Evolutionary conservation across 2,113 vertebrate genomes (phyloP).

Genomic region (Clupea harengus): DNA sequence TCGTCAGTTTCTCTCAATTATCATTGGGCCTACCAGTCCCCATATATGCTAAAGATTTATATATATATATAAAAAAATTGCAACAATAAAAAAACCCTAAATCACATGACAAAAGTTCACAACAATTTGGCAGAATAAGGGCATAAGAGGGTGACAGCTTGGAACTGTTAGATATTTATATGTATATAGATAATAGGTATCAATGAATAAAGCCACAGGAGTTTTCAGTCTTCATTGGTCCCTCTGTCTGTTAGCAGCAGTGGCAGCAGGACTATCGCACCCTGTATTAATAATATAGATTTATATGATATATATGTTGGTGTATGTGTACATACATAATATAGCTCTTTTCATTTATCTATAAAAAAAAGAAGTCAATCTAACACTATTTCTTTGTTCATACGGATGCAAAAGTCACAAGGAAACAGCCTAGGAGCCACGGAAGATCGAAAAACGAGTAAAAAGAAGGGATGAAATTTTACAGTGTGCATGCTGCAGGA

Average conservation of each 20-base stretch:
- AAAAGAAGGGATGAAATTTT: slow-evolving; percentile 41
- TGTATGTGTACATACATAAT: slow-evolving; percentile 66
- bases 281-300: slow-evolving; percentile 36
- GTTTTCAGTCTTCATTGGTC: slow-evolving; percentile 54
- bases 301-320: slow-evolving; percentile 50
- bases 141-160: slow-evolving; percentile 41
- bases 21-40: background rate
- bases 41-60: slow-evolving; percentile 55
- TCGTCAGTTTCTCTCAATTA: slow-evolving; percentile 12
- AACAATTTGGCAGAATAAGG: slow-evolving; percentile 65
- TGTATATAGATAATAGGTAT: slow-evolving; percentile 41
- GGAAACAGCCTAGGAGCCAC: slow-evolving; percentile 69
- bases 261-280: slow-evolving; percentile 63
- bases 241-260: slow-evolving; percentile 58
- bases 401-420: slow-evolving; percentile 64
- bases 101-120: slow-evolving; percentile 49
- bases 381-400: slow-evolving; percentile 66
- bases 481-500: slow-evolving; percentile 47
- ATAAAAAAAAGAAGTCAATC: slow-evolving; percentile 65
- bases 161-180: slow-evolving; percentile 25
- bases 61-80: slow-evolving; percentile 37
- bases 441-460: slow-evolving; percentile 64
- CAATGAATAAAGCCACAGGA: slow-evolving; percentile 52
- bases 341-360: slow-evolving; percentile 61
- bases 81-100: slow-evolving; percentile 38